Evolutionary conservation across 23 tunicate species (phyloP), one percentile per base, ranked within the genome.

Genomic region (Ascidia mentula): DNA sequence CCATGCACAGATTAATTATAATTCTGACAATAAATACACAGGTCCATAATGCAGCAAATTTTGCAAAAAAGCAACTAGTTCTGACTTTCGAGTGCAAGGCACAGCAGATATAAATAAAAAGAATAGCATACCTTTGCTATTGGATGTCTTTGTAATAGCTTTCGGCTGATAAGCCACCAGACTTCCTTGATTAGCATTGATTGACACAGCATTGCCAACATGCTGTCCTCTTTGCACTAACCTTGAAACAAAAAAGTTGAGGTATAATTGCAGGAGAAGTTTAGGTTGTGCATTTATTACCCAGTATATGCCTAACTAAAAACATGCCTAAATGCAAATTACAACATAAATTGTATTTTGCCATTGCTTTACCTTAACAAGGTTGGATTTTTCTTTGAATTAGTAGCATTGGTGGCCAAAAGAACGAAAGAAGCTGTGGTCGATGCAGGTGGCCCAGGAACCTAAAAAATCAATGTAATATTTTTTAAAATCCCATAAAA

Each of bases 291-390:
- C n/a, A n/a, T n/a, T n/a, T n/a, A n/a, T n/a, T n/a, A n/a, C n/a
- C n/a, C n/a, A n/a, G n/a, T n/a, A n/a, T n/a, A n/a, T n/a, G n/a
- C n/a, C n/a, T n/a, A n/a, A n/a, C n/a, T n/a, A n/a, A n/a, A n/a
- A n/a, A n/a, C n/a, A n/a, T n/a, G n/a, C n/a, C n/a, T n/a, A n/a
- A n/a, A n/a, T n/a, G n/a, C n/a, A n/a, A n/a, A n/a, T n/a, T n/a
- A n/a, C n/a, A n/a, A n/a, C n/a, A n/a, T n/a, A n/a, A n/a, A n/a
- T n/a, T n/a, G n/a, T n/a, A n/a, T n/a, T n/a, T n/a, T n/a, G n/a
- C n/a, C n/a, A n/a, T n/a, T n/a, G n/a, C n/a, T n/a, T n/a, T 53
- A 53, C 65, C 65, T 53, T 53, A 53, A 53, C 22, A 53, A 26
- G 2, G 65, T 53, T 5, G 65, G 65, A 53, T 53, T 53, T 53